Evolutionary conservation across 2,888 invertebrate species (phyloP).

Genomic region (Thereva unica): DNA sequence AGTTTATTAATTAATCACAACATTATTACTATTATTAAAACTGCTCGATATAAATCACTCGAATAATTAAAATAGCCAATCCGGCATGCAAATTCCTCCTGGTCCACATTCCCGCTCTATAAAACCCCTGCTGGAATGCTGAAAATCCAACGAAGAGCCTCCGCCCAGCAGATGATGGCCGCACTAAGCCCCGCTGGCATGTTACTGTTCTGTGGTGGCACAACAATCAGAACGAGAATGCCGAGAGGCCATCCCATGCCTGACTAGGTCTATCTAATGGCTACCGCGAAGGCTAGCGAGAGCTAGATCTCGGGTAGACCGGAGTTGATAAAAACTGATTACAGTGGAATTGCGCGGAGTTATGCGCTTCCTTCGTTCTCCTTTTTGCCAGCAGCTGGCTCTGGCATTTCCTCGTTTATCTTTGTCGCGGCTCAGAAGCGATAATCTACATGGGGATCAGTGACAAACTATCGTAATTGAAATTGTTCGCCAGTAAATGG

Average conservation of each 20-base stretch:
- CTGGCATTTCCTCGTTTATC: conserved; percentile 1
- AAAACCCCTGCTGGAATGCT: conserved; percentile 1
- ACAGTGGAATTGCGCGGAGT: neutral
- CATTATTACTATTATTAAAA: conserved; percentile 10
- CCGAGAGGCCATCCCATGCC: neutral
- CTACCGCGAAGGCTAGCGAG: neutral
- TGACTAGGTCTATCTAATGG: too few relatives aligned
- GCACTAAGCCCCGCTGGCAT: neutral
- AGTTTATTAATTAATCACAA: conserved; percentile 2
- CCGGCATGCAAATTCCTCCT: neutral
- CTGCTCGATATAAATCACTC: neutral
- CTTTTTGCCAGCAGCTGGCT: neutral
- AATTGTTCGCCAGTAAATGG: neutral
- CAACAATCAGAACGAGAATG: conserved; percentile 3
- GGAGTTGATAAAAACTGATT: neutral
- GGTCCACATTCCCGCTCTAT: neutral
- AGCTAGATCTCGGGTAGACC: neutral
- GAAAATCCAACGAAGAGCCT: conserved; percentile 5
- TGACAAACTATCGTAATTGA: conserved; percentile 11
- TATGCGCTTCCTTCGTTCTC: neutral
- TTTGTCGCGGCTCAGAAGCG: neutral
- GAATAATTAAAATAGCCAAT: neutral
- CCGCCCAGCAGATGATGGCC: neutral
- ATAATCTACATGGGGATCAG: conserved; percentile 7
- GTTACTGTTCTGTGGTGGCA: too few relatives aligned